These are phyloP conservation scores for Hyppa rectilinea DNA, from an alignment of 2,888 invertebrate species.

Conservation along the genomic window DNA sequence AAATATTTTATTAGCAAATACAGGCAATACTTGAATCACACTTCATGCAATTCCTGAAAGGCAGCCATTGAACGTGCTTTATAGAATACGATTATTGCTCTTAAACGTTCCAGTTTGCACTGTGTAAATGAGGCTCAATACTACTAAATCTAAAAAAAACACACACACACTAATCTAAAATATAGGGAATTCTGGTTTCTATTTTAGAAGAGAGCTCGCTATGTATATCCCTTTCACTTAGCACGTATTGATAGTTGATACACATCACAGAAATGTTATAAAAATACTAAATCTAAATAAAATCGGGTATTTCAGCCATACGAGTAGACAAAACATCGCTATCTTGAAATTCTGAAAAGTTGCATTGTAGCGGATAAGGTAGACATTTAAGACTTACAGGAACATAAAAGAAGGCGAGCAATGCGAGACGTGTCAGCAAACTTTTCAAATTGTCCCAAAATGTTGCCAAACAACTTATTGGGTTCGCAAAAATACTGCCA, in stretches of 20 bases:
- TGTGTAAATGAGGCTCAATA: too few species aligned
- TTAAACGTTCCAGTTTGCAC: too few species aligned
- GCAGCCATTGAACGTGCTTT: too few species aligned
- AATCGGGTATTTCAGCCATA: neutral
- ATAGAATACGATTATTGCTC: too few species aligned
- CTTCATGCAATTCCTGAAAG: too few species aligned
- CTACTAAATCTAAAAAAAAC: too few species aligned
- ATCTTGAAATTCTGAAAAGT: slow-evolving; percentile 14
- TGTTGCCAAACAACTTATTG: slow-evolving; percentile 52
- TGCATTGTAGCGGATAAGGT: slow-evolving; percentile 26
- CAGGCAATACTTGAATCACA: too few species aligned
- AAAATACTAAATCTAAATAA: neutral
- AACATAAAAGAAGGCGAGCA: slow-evolving; percentile 40
- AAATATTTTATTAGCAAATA: too few species aligned
- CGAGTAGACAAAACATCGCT: neutral
- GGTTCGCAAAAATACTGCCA: slow-evolving; percentile 54
- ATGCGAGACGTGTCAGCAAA: slow-evolving; percentile 47
- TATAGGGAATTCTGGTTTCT: neutral
- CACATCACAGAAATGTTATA: neutral
- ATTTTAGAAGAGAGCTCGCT: neutral
- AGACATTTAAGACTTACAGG: slow-evolving; percentile 37
- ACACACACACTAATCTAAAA: too few species aligned
- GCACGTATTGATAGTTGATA: neutral
- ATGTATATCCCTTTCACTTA: too few species aligned
- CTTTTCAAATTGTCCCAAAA: slow-evolving; percentile 57